A percentile compares a stretch with the other conserved stretches of the same genome.
Evolutionary conservation across 2,888 invertebrate genomes (phyloP).

Genomic region (Rhingia rostrata): DNA sequence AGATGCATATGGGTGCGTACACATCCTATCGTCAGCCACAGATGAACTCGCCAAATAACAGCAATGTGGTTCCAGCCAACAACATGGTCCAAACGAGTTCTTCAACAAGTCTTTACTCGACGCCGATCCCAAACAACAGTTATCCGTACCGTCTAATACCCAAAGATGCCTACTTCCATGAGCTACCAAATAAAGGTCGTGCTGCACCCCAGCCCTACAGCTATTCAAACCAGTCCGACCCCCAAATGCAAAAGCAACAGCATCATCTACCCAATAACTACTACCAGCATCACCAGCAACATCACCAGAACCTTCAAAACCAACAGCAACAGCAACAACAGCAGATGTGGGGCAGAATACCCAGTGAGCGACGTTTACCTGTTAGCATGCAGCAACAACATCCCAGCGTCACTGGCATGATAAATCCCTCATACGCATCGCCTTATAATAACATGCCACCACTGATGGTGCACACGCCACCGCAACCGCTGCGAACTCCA

Average conservation of each 20-base stretch:
- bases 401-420: constrained; percentile 17
- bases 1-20: constrained; percentile 61
- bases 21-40: constrained; percentile 66
- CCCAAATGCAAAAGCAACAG: constrained; percentile 62
- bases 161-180: constrained; percentile 86
- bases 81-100: constrained; percentile 53
- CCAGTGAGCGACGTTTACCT: constrained; percentile 43
- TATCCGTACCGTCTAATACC: constrained; percentile 83
- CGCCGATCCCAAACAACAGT: constrained; percentile 56
- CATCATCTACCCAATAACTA: constrained; percentile 57
- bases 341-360: constrained; percentile 52
- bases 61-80: constrained; percentile 35
- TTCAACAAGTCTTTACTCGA: constrained; percentile 49
- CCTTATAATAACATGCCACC: constrained; percentile 68
- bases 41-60: constrained; percentile 62
- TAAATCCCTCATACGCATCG: constrained; percentile 61
- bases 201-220: constrained; percentile 35
- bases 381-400: constrained; percentile 47
- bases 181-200: constrained; percentile 84
- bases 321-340: constrained; percentile 52
- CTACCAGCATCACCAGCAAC: constrained; percentile 56
- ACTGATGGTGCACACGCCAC: constrained; percentile 59
- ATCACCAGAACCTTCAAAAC: constrained; percentile 44
- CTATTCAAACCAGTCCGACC: constrained; percentile 58
- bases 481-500: constrained; percentile 55